Percentiles rank a stretch among this genome's conserved stretches.
These are phyloP conservation scores for Panagrolaimus sp. DNA, from an alignment of 1,140 invertebrate genomes.

Conservation along the genomic window DNA sequence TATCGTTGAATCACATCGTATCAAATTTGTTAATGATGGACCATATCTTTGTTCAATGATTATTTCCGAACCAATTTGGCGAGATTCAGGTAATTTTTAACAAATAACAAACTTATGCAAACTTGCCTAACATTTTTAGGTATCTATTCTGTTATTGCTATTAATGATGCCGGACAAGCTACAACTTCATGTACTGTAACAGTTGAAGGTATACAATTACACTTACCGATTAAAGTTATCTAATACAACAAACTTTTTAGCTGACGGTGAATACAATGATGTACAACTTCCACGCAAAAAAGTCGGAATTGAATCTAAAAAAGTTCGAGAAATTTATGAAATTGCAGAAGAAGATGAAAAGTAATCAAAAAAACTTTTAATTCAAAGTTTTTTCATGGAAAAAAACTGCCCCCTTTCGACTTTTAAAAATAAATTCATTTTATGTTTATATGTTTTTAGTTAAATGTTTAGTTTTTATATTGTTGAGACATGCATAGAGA, in stretches of 20 bases:
- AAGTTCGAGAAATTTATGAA: conserved; percentile 58
- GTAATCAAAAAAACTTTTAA: conserved; percentile 19
- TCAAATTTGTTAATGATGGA: conserved; percentile 77
- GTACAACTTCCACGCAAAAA: conserved; percentile 46
- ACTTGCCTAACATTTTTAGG: too few species aligned
- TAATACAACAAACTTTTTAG: conserved; percentile 14
- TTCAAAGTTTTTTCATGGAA: too few species aligned
- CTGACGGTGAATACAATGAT: conserved; percentile 49
- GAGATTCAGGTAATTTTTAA: conserved; percentile 70
- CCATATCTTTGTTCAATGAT: conserved; percentile 76
- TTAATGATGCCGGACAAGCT: conserved; percentile 84
- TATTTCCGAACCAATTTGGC: conserved; percentile 76
- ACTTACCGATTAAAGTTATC: too few species aligned
- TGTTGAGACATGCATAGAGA: too few species aligned
- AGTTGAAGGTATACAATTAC: conserved; percentile 65
- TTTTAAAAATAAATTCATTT: too few species aligned
- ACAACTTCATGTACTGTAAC: conserved; percentile 80
- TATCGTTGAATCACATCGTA: conserved; percentile 70
- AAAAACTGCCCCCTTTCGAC: too few species aligned
- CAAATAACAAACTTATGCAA: too few species aligned
- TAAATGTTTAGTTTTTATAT: too few species aligned
- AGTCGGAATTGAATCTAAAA: conserved; percentile 43
- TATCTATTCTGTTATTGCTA: conserved; percentile 82
- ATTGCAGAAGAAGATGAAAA: conserved; percentile 54
- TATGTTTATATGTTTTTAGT: too few species aligned